Evolutionary conservation across 2,888 invertebrate species (phyloP), one percentile per base, ranked within the genome.

Genomic region (Phlogophora meticulosa): DNA sequence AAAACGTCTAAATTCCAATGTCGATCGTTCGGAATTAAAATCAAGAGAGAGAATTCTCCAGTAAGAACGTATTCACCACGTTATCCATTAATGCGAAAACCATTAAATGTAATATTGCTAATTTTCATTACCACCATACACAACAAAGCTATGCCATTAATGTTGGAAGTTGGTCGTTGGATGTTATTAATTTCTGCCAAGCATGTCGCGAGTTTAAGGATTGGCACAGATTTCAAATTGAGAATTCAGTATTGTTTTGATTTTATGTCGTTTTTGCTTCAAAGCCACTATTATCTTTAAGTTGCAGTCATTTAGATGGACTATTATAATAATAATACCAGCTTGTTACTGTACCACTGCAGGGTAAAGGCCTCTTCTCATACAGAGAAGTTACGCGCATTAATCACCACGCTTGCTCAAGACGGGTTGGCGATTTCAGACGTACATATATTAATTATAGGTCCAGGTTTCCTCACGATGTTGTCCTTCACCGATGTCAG

Each of bases 111-210:
- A 57, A 62, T 58, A 59, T 52, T 48, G 15, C n/a, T 15, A 70
- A 73, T 61, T 56, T 17, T 28, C 32, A 32, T 45, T 40, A 36
- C 38, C 1, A 52, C 7, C 15, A 43, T 46, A 32, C 45, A 58
- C 24, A 59, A 66, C 74, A 73, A 65, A 60, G 51, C 46, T 48
- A 15, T 17, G 46, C 58, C 52, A 74, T 58, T 56, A 45, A n/a
- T n/a, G n/a, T n/a, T n/a, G n/a, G n/a, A n/a, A n/a, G n/a, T n/a
- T n/a, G n/a, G n/a, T n/a, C 45, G 56, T 51, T 22, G 61, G 52
- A 59, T 73, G 61, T 81, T 65, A 78, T 59, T 78, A 76, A 81
- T 80, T 70, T 72, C 56, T 55, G 49, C 56, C 40, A 62, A 55
- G 62, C 48, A 46, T 58, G 15, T 20, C 38, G 46, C 24, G 4